Percentiles rank a stretch among this genome's conserved stretches.
These are phyloP conservation scores for Apolygus lucorum DNA, from an alignment of 1,140 invertebrate genomes.

Conservation along the genomic window DNA sequence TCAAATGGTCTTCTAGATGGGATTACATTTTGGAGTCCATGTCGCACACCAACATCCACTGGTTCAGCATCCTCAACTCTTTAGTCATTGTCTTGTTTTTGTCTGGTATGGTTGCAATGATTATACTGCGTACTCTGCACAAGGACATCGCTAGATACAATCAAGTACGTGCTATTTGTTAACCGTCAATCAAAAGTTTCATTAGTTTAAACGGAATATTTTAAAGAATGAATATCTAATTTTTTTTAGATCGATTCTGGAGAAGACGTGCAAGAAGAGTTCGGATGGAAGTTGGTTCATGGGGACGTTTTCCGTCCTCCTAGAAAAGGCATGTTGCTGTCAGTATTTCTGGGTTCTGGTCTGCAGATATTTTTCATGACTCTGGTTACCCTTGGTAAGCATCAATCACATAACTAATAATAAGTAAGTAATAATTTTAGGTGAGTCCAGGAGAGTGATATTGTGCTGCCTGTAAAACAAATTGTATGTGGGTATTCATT, in stretches of 20 bases:
- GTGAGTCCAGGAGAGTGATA: too few relatives aligned
- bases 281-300: conserved; percentile 96
- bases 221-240: too few relatives aligned
- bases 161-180: conserved; percentile 50
- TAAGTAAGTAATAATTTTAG: too few relatives aligned
- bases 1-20: conserved; percentile 98
- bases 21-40: conserved; percentile 98
- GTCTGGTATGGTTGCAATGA: conserved; percentile 99
- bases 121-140: conserved; percentile 90
- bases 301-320: conserved; percentile 93
- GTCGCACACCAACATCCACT: conserved; percentile 97
- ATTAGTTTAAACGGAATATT: too few relatives aligned
- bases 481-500: too few relatives aligned
- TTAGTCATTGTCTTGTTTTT: conserved; percentile 80
- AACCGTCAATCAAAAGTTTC: not conserved
- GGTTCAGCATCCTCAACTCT: conserved; percentile 92
- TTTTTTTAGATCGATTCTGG: conserved; percentile 70
- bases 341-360: conserved; percentile 90
- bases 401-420: too few relatives aligned
- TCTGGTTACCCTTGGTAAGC: conserved; percentile 50
- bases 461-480: too few relatives aligned
- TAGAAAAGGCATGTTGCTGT: conserved; percentile 88
- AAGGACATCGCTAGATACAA: conserved; percentile 99
- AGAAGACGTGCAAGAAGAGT: conserved; percentile 85
- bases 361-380: conserved; percentile 80